Evolutionary conservation across 2,113 vertebrate species (phyloP).

Genomic region (Perca flavescens): DNA sequence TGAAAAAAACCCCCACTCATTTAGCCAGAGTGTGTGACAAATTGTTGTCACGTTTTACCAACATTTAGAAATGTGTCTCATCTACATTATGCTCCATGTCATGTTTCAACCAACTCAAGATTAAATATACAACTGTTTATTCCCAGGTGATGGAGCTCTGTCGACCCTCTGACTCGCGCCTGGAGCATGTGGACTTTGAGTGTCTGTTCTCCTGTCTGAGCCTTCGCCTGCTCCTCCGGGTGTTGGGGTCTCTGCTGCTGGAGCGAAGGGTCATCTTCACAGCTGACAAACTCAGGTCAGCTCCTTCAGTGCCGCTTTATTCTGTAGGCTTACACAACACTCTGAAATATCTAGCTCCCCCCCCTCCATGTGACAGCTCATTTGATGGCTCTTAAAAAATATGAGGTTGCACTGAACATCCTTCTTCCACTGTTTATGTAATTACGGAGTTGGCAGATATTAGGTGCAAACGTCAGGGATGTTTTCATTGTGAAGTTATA

Average conservation of each 20-base stretch:
- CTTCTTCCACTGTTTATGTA: conserved; percentile 16
- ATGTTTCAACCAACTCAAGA: background rate
- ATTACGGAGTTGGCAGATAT: conserved; percentile 6
- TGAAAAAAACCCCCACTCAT: too few relatives aligned
- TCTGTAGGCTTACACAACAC: background rate
- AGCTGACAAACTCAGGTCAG: conserved; percentile 92
- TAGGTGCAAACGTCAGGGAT: background rate
- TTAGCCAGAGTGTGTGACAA: background rate
- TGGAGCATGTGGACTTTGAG: conserved; percentile 95
- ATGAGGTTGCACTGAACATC: background rate
- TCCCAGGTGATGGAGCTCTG: conserved; percentile 93
- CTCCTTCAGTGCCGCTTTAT: background rate
- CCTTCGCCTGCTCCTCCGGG: conserved; percentile 90
- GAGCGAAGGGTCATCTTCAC: conserved; percentile 96
- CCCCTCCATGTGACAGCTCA: background rate
- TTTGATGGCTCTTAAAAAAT: background rate
- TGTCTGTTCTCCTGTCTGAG: conserved; percentile 93
- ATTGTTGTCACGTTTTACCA: background rate
- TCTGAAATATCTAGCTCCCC: background rate
- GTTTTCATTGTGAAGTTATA: conserved; percentile 37
- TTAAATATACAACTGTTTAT: background rate
- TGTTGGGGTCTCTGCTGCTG: conserved; percentile 93
- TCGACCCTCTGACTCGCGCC: conserved; percentile 91
- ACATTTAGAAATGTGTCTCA: background rate
- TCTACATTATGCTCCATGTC: too few relatives aligned